Evolutionary conservation across 2,797 vertebrate species (phyloP).

Genomic region (Sarcoramphus papa): DNA sequence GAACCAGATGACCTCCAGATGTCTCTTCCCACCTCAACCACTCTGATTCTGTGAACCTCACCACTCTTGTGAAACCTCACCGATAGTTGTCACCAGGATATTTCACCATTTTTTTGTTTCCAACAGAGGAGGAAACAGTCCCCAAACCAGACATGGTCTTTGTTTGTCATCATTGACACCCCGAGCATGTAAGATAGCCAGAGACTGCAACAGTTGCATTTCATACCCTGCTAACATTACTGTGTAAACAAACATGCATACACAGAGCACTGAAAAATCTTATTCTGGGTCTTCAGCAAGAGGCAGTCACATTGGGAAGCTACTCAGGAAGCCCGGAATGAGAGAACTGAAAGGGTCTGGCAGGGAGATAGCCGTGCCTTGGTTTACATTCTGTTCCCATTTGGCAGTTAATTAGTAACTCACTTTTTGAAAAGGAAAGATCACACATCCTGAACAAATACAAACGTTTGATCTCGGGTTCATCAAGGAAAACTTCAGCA

Average conservation of each 20-base stretch:
- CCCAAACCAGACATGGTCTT: not conserved
- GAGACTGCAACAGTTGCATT: not conserved
- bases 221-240: not conserved
- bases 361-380: not conserved
- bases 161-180: not conserved
- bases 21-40: not conserved
- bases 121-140: not conserved
- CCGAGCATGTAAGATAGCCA: not conserved
- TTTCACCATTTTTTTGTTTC: not conserved
- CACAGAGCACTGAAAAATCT: not conserved
- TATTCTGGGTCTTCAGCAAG: not conserved
- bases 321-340: not conserved
- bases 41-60: not conserved
- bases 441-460: constrained; percentile 47
- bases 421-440: constrained; percentile 35
- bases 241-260: not conserved
- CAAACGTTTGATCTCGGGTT: constrained; percentile 17
- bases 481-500: constrained; percentile 39
- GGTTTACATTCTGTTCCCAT: constrained; percentile 23
- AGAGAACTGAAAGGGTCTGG: not conserved
- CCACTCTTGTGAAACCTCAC: not conserved
- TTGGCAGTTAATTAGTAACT: constrained; percentile 45
- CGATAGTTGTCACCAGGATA: not conserved
- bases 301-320: not conserved
- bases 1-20: not conserved